These are phyloP conservation scores for Falco concolor DNA, from an alignment of 2,797 vertebrate species.

Conservation along the genomic window DNA sequence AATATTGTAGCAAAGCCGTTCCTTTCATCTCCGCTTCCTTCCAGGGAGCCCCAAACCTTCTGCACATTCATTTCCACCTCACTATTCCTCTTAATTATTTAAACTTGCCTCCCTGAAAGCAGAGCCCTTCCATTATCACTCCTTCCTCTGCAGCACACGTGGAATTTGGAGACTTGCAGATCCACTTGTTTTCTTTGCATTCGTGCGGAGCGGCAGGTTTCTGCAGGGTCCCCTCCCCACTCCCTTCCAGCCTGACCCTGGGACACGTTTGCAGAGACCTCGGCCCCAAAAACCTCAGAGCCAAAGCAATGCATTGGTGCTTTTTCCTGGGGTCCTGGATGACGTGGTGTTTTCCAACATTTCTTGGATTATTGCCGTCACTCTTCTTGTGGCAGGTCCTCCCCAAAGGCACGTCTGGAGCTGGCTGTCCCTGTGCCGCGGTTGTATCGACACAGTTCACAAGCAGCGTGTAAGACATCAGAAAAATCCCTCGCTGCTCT, in stretches of 20 bases:
- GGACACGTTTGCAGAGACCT: not conserved
- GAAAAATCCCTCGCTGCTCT: rapidly evolving
- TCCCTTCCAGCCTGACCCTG: not conserved
- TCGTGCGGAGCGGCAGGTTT: not conserved
- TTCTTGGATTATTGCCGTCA: not conserved
- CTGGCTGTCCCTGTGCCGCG: rapidly evolving
- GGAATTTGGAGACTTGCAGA: slow-evolving; percentile 34
- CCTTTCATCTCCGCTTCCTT: slow-evolving; percentile 44
- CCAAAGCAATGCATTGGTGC: not conserved
- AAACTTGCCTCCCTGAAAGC: not conserved
- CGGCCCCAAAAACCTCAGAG: not conserved
- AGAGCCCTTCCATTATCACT: not conserved
- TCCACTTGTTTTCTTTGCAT: not conserved
- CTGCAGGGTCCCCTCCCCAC: not conserved
- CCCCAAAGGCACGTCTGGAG: rapidly evolving
- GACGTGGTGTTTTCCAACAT: rapidly evolving
- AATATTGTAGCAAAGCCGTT: slow-evolving; percentile 46
- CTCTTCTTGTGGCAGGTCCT: not conserved
- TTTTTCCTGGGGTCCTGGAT: not conserved
- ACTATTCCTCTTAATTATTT: slow-evolving; percentile 53
- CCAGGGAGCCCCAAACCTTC: slow-evolving; percentile 48
- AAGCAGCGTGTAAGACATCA: rapidly evolving
- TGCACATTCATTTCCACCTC: slow-evolving; percentile 48
- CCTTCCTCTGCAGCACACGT: not conserved
- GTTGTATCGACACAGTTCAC: rapidly evolving